phyloP scores from a whole-genome alignment of 2,113 vertebrate genomes.

The Entelurus aequoreus region DNA sequence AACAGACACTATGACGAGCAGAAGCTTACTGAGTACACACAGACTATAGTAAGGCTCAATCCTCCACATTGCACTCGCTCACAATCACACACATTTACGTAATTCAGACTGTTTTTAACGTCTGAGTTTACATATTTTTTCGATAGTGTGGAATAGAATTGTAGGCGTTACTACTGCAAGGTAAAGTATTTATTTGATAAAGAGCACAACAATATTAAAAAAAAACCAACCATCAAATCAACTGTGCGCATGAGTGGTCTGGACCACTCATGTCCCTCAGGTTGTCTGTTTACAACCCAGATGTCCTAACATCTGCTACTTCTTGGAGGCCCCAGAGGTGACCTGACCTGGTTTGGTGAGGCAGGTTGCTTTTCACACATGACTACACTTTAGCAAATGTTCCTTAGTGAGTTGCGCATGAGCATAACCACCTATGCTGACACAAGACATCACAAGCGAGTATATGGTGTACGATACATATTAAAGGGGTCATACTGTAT shows the following conservation, averaged over 20 bases:
- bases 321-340: constrained; percentile 42
- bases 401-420: not conserved
- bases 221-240: not conserved
- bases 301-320: constrained; percentile 62
- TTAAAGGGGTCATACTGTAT: no score
- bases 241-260: constrained; percentile 10
- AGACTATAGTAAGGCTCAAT: constrained; percentile 84
- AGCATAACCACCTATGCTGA: not conserved
- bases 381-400: not conserved
- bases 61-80: not conserved
- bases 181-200: not conserved
- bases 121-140: not conserved
- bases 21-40: constrained; percentile 94
- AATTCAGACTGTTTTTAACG: not conserved
- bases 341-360: constrained; percentile 41
- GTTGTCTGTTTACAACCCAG: constrained; percentile 50
- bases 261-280: constrained; percentile 42
- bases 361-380: constrained; percentile 2
- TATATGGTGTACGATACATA: no score
- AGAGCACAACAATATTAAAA: not conserved
- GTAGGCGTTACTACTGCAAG: no score
- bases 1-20: constrained; percentile 90
- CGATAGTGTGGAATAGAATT: no score
- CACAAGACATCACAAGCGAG: not conserved
- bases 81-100: not conserved